These are phyloP conservation scores for Siniperca scherzeri DNA, from an alignment of 2,797 vertebrate species.

Conservation along the genomic window DNA sequence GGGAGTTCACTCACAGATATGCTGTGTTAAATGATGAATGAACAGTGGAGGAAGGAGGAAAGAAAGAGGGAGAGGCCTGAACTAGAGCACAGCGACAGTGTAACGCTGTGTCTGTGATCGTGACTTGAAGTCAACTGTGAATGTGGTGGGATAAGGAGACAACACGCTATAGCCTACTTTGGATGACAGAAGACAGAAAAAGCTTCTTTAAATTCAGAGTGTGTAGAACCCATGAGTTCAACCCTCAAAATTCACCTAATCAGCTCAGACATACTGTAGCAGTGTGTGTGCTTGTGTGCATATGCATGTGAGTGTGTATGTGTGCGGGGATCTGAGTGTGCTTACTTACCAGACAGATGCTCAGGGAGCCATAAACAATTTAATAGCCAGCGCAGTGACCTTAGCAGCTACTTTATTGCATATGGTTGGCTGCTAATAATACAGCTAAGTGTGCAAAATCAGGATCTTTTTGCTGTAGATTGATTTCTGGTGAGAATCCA, in stretches of 20 bases:
- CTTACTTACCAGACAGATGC: constrained; percentile 53
- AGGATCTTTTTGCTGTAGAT: constrained; percentile 57
- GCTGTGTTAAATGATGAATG: constrained; percentile 70
- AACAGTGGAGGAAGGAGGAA: constrained; percentile 34
- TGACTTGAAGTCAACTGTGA: constrained; percentile 36
- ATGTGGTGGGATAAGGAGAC: constrained; percentile 1
- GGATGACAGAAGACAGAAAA: constrained; percentile 33
- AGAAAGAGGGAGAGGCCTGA: constrained; percentile 12
- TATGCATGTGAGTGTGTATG: not conserved
- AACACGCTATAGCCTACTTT: not conserved
- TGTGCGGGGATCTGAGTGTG: constrained; percentile 26
- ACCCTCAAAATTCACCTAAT: constrained; percentile 33
- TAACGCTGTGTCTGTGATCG: constrained; percentile 27
- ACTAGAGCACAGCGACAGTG: constrained; percentile 11
- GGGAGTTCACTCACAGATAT: constrained; percentile 30
- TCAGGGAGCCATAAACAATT: constrained; percentile 67
- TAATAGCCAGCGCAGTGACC: constrained; percentile 38
- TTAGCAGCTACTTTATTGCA: constrained; percentile 26
- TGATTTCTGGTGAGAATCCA: constrained; percentile 54
- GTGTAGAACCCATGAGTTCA: constrained; percentile 13
- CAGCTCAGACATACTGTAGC: constrained; percentile 42
- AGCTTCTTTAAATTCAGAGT: constrained; percentile 25
- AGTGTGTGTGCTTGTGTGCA: constrained; percentile 11
- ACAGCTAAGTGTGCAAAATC: constrained; percentile 56
- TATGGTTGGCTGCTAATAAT: constrained; percentile 37